Base-by-base conservation (phyloP, 2,888 invertebrate species). In the Acronicta psi region DNA sequence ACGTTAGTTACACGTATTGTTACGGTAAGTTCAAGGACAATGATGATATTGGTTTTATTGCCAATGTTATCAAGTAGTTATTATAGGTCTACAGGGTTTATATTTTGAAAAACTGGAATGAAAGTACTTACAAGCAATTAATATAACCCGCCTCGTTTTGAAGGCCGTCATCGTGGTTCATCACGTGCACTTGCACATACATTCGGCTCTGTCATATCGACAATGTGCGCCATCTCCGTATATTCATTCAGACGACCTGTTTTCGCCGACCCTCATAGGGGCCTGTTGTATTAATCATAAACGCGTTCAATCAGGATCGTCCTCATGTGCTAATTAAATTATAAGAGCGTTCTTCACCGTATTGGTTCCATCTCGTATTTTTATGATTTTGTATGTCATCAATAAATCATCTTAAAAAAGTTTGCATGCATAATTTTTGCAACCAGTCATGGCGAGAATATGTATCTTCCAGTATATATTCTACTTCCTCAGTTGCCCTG, bases 321-420 rank as follows among this genome's bases (percentile, higher is more conserved):
- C 83, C 81, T 88, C 83, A 79, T 85, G 84, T 81, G 86, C 86
- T 86, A 88, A 89, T 89, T 88, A 86, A 86, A 84, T 84, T 84
- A 85, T 82, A 63, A 69, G 59, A 41, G 29, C 61, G 59, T 69
- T 71, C 62, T 54, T 70, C 20, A 56, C 46, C 46, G 49, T 52
- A 41, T 55, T 65, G 61, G 51, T 67, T 59, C 14, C 59, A 72
- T 64, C 57, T 53, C 20, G 11, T 40, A 61, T 63, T 43, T 66
- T 68, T 67, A 65, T 68, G 59, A 61, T 69, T 68, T 62, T 68
- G 63, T 72, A 56, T 75, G 57, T 57, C 47, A 43, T 55, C 16
- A 63, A n/a, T n/a, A n/a, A n/a, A n/a, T n/a, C n/a, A n/a, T n/a
- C n/a, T n/a, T n/a, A n/a, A n/a, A n/a, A n/a, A n/a, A n/a, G n/a